phyloP scores from a whole-genome alignment of 2,113 vertebrate species.

The Thalassarche chlororhynchos region DNA sequence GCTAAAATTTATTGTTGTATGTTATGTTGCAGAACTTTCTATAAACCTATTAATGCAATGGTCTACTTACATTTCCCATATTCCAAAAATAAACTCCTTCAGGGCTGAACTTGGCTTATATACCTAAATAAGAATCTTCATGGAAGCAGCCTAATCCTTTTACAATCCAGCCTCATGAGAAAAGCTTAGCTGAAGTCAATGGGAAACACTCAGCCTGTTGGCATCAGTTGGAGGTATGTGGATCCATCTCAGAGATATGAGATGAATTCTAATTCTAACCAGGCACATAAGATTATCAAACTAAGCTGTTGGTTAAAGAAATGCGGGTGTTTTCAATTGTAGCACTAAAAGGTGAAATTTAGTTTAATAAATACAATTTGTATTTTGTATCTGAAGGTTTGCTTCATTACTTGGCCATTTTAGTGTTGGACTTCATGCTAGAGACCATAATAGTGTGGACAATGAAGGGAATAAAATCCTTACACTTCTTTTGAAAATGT shows the following conservation, averaged over 20 bases:
- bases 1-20: neutral
- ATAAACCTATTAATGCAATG: neutral
- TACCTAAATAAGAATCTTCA: neutral
- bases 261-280: neutral
- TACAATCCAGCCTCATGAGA: neutral
- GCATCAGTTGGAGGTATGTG: neutral
- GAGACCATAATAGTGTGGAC: neutral
- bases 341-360: neutral
- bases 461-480: neutral
- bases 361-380: neutral
- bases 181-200: neutral
- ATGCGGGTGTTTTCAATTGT: neutral
- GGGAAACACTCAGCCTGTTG: neutral
- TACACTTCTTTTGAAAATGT: neutral
- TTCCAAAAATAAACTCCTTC: slow-evolving; percentile 3
- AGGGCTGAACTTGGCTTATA: neutral
- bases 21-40: neutral
- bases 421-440: neutral
- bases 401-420: neutral
- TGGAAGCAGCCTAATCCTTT: neutral
- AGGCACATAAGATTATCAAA: neutral
- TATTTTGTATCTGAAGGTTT: neutral
- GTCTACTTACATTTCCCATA: neutral
- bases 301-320: neutral
- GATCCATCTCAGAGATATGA: neutral